phyloP scores from a whole-genome alignment of 1,140 invertebrate genomes.

The Drosophila baimaii region DNA sequence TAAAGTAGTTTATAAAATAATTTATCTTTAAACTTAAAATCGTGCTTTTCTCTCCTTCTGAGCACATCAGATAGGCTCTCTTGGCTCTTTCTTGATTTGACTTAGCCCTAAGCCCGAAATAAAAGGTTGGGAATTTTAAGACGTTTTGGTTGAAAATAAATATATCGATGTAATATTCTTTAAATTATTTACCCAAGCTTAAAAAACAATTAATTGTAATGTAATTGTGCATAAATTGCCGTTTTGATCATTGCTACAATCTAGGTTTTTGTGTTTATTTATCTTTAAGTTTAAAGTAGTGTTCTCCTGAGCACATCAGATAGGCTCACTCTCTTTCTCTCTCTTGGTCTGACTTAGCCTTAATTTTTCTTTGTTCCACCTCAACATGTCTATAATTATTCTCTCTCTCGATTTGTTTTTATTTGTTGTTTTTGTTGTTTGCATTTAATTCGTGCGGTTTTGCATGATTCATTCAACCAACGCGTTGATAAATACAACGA shows the following conservation, averaged over 20 bases:
- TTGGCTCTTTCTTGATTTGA: too few species aligned
- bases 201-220: too few species aligned
- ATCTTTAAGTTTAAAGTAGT: not conserved
- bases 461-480: constrained; percentile 27
- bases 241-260: not conserved
- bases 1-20: too few species aligned
- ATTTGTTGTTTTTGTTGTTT: constrained; percentile 7
- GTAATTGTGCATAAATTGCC: too few species aligned
- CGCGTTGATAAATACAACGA: constrained; percentile 1
- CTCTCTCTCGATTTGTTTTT: constrained; percentile 21
- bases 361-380: constrained; percentile 36
- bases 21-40: too few species aligned
- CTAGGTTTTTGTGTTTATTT: not conserved
- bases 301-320: not conserved
- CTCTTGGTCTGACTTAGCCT: not conserved
- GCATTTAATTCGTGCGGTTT: constrained; percentile 24
- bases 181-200: too few species aligned
- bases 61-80: too few species aligned
- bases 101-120: too few species aligned
- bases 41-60: too few species aligned
- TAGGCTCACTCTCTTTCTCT: constrained; percentile 2
- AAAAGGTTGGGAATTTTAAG: too few species aligned
- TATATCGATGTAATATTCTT: too few species aligned
- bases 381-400: constrained; percentile 18
- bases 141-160: too few species aligned